Conservation (phyloP, 2,797 vertebrate species). For the Tolypeutes matacus region DNA sequence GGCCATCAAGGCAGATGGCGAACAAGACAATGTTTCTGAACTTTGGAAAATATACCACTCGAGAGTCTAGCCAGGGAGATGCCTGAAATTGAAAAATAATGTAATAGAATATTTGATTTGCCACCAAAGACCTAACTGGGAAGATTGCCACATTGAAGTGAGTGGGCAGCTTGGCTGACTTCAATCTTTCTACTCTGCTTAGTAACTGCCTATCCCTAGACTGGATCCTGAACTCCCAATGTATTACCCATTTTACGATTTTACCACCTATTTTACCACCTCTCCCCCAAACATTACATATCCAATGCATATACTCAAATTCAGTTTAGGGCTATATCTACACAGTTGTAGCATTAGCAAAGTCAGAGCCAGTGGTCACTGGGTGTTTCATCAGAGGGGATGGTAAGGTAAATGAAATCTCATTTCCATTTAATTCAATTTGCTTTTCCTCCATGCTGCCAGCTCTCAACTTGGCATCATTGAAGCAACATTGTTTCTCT, state of each 20-base stretch:
- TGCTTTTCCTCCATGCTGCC: not conserved
- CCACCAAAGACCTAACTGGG: slow-evolving; percentile 86
- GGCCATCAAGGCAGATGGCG: slow-evolving; percentile 92
- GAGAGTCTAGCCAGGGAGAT: slow-evolving; percentile 85
- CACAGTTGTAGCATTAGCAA: slow-evolving; percentile 36
- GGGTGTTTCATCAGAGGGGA: not conserved
- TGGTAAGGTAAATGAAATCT: slow-evolving; percentile 45
- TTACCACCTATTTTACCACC: not conserved
- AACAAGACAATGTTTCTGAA: slow-evolving; percentile 90
- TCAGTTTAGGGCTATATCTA: slow-evolving; percentile 23
- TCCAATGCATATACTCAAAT: not conserved
- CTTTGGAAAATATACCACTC: slow-evolving; percentile 88
- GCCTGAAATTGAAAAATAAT: slow-evolving; percentile 93
- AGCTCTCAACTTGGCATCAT: not conserved
- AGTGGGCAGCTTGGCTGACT: slow-evolving; percentile 82
- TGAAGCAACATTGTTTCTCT: not conserved
- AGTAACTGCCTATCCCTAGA: slow-evolving; percentile 45
- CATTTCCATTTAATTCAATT: slow-evolving; percentile 65
- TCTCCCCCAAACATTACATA: not conserved
- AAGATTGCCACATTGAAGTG: slow-evolving; percentile 83
- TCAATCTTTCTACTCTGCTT: slow-evolving; percentile 68
- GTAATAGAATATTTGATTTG: slow-evolving; percentile 95
- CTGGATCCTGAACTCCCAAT: not conserved
- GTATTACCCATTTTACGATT: not conserved
- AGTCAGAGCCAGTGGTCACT: not conserved